Evolutionary conservation across 2,113 vertebrate genomes (phyloP).

Genomic region (Edolisoma coerulescens): DNA sequence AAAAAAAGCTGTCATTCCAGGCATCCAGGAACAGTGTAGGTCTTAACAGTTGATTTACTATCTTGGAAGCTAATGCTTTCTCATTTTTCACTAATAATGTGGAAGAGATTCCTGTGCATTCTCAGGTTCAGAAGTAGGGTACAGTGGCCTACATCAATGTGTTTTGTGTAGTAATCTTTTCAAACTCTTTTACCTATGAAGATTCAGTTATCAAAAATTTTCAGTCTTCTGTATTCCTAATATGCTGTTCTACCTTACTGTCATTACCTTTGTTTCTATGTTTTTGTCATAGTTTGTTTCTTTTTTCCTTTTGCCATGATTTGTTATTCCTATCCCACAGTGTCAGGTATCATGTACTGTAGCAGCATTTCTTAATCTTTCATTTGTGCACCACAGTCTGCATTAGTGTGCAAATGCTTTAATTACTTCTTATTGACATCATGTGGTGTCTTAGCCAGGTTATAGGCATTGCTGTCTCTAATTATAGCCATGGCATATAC

Average conservation of each 20-base stretch:
- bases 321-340: not conserved
- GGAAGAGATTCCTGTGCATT: not conserved
- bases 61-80: not conserved
- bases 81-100: not conserved
- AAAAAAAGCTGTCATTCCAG: not conserved
- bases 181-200: not conserved
- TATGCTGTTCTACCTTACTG: not conserved
- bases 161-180: not conserved
- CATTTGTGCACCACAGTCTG: not conserved
- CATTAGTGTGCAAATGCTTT: not conserved
- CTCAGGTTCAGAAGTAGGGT: not conserved
- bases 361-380: not conserved
- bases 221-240: not conserved
- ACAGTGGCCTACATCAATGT: not conserved
- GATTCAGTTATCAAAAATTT: not conserved
- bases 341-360: not conserved
- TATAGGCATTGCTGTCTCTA: not conserved
- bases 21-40: not conserved
- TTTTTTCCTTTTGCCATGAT: not conserved
- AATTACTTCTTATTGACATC: not conserved
- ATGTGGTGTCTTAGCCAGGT: not conserved
- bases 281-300: not conserved
- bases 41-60: not conserved
- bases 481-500: not conserved
- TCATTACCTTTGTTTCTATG: not conserved